Evolutionary conservation across 2,888 invertebrate genomes (phyloP), one percentile per base, ranked within the genome.

Genomic region (Caenorhabditis sp.): DNA sequence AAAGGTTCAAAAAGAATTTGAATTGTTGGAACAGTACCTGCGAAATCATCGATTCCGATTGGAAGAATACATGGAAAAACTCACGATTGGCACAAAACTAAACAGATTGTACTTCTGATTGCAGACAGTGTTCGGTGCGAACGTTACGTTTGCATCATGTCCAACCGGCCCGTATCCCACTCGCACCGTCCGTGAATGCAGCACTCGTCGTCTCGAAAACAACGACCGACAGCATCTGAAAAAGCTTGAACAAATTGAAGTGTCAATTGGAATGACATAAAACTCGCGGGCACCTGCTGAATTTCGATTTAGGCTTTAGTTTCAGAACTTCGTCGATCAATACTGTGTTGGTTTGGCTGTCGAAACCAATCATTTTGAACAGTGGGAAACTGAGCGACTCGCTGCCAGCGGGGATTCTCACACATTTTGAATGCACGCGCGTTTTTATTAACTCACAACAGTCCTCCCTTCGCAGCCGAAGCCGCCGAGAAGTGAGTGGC

Each of bases 21-120:
- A 99, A 99, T 91, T 99, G 99, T 91, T 99, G 96, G 91, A 94
- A 99, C 79, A 99, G 92, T 75, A 99, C 97, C 93, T 93, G 89
- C 41, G 90, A 90, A n/a, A n/a, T n/a, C n/a, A n/a, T n/a, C n/a
- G n/a, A n/a, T n/a, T n/a, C n/a, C n/a, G n/a, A n/a, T n/a, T n/a
- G n/a, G n/a, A n/a, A n/a, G n/a, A n/a, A n/a, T n/a, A 30, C 30
- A 53, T 3, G 17, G 41, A 41, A 48, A 46, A 92, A 84, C 88
- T 83, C 83, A 92, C 92, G 89, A 91, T 87, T 52, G 92, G 92
- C 63, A 92, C 90, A 85, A 92, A 92, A 24, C 92, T 90, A 79
- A 92, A 89, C 71, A 92, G 83, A 90, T 95, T 98, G 92, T 98
- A 99, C 92, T 99, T 99, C 92, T 95, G 94, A 92, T 99, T 99